Conservation (phyloP, 2,113 vertebrate genomes). For the Prinia subflava region DNA sequence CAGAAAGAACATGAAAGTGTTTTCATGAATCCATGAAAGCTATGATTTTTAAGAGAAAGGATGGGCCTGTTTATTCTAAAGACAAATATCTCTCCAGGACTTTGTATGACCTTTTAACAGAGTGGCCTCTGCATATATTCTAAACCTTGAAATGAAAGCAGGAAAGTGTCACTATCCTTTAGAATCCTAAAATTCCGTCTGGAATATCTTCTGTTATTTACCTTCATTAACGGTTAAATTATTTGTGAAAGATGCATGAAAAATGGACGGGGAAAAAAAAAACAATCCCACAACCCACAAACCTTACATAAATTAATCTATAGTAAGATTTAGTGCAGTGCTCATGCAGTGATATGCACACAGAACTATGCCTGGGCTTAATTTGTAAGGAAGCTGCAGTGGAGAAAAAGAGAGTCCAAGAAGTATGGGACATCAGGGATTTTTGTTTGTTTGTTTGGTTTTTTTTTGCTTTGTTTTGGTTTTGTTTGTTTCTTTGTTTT, state of each 20-base stretch:
- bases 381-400: not conserved
- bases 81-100: not conserved
- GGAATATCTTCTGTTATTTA: not conserved
- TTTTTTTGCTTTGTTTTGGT: not conserved
- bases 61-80: not conserved
- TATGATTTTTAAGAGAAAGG: not conserved
- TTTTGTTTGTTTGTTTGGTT: not conserved
- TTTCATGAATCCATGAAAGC: not conserved
- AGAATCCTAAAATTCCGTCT: not conserved
- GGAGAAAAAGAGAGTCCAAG: not conserved
- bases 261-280: not conserved
- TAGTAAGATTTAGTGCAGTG: not conserved
- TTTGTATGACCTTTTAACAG: not conserved
- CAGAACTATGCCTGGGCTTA: not conserved
- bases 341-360: accelerated
- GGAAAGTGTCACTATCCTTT: not conserved
- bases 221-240: not conserved
- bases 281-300: too few relatives aligned
- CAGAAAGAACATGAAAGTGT: not conserved
- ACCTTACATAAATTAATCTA: not conserved
- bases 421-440: not conserved
- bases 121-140: not conserved
- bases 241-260: not conserved
- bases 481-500: not conserved
- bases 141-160: not conserved